Base-by-base conservation (phyloP, 2,888 invertebrate genomes). In the Tricholauxania praeusta region DNA sequence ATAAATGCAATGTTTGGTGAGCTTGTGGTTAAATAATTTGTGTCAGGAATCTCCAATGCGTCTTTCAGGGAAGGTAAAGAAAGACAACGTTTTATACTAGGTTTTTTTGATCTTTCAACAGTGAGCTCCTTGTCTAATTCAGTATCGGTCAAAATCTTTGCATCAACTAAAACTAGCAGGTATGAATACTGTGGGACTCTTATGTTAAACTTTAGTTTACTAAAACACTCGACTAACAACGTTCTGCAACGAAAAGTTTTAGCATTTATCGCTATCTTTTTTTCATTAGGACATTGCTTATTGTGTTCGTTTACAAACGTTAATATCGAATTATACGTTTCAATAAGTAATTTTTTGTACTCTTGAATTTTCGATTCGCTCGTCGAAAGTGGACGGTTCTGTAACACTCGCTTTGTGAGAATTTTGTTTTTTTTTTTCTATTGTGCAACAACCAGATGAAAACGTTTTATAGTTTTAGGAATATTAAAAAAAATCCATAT, bases 181-280 rank as follows among this genome's bases (percentile, higher is more conserved):
- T 68, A 17, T 48, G 49, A 48, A 39, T 67, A 53, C 49, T 47
- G 68, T 68, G 55, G 49, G 3, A 72, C 53, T 68, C 19, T 48
- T 39, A 68, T 72, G 22, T 57, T 68, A 47, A 28, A 67, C 5
- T 68, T n/a, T 12, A 68, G 55, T 19, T 53, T 72, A 22, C 59
- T 32, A 60, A 72, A 72, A 12, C 60, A 63, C 19, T 62, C 65
- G 4, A 72, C 14, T 47, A 72, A 6, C 12, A 72, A 55, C 28
- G 67, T 48, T 17, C 63, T 72, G 15, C 62, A 60, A 17, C 68
- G 55, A 49, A 51, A 8, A 14, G 15, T n/a, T 53, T 53, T 53
- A 53, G 14, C 14, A 53, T 53, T 53, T 53, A 17, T 53, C 17
- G 53, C 53, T 7, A 15, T 53, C 17, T 14, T 53, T 2, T 53